Evolutionary conservation across 1,140 invertebrate genomes (phyloP).

Genomic region (Trachymyrmex cornetzi): DNA sequence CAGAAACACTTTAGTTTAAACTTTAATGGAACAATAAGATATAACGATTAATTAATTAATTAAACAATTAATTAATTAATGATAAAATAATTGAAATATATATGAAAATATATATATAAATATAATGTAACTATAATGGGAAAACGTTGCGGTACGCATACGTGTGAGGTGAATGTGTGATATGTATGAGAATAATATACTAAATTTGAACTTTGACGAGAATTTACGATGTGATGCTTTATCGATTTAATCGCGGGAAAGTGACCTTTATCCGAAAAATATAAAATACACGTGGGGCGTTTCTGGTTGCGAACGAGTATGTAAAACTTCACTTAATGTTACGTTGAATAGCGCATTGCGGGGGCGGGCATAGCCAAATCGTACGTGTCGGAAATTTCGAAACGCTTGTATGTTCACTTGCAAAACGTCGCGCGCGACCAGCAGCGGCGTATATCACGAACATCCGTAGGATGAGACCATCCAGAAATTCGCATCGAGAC

Average conservation of each 20-base stretch:
- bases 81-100: constrained; percentile 80
- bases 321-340: constrained; percentile 74
- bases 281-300: constrained; percentile 79
- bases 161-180: constrained; percentile 70
- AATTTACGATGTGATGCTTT: constrained; percentile 84
- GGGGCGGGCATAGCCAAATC: constrained; percentile 73
- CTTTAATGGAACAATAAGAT: constrained; percentile 79
- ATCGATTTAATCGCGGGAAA: constrained; percentile 84
- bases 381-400: constrained; percentile 75
- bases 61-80: constrained; percentile 77
- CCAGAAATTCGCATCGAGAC: constrained; percentile 25
- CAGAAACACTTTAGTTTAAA: constrained; percentile 79
- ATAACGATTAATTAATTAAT: constrained; percentile 77
- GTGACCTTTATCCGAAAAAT: constrained; percentile 84
- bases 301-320: constrained; percentile 75
- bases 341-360: constrained; percentile 72
- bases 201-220: constrained; percentile 78
- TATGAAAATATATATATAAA: constrained; percentile 74
- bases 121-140: constrained; percentile 70
- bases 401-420: constrained; percentile 69
- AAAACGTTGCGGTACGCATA: constrained; percentile 53
- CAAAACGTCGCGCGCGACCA: constrained; percentile 54
- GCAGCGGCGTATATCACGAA: constrained; percentile 12
- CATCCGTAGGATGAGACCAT: constrained; percentile 11
- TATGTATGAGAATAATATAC: constrained; percentile 69